These are phyloP conservation scores for Enteromius thamalakanensis DNA, from an alignment of 2,797 vertebrate species.

Conservation along the genomic window DNA sequence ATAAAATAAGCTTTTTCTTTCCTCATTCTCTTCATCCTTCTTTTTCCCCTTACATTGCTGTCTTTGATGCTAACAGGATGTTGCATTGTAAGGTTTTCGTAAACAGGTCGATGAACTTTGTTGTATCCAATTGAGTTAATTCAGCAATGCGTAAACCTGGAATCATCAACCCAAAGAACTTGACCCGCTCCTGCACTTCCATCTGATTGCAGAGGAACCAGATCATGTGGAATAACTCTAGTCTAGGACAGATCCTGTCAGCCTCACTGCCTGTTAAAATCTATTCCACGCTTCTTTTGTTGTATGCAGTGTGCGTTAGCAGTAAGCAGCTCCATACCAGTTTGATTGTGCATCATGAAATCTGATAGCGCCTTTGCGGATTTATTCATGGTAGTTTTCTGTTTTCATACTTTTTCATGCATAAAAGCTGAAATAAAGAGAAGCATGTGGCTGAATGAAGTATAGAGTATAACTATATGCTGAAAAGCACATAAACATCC, in stretches of 20 bases:
- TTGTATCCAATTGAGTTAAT: constrained; percentile 70
- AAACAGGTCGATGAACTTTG: constrained; percentile 31
- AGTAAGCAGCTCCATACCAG: not conserved
- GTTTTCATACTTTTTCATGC: not conserved
- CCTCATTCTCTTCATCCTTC: constrained; percentile 34
- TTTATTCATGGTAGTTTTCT: not conserved
- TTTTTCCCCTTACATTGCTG: constrained; percentile 12
- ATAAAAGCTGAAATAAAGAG: not conserved
- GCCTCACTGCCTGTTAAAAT: constrained; percentile 13
- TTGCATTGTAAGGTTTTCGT: not conserved
- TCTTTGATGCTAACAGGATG: constrained; percentile 20
- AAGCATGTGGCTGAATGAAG: not conserved
- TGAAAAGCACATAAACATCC: constrained; percentile 3
- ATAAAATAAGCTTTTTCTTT: constrained; percentile 56
- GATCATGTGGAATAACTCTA: constrained; percentile 43
- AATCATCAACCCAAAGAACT: constrained; percentile 51
- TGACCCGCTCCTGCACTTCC: constrained; percentile 54
- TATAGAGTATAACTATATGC: not conserved
- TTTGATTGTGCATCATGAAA: constrained; percentile 8
- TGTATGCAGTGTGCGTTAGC: not conserved
- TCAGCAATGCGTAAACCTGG: constrained; percentile 66
- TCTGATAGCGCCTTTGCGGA: not conserved
- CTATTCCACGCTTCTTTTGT: not conserved
- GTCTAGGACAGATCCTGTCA: constrained; percentile 30
- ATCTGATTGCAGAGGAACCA: constrained; percentile 52